These are phyloP conservation scores for Collichthys lucidus DNA, from an alignment of 2,113 vertebrate genomes.

Conservation along the genomic window DNA sequence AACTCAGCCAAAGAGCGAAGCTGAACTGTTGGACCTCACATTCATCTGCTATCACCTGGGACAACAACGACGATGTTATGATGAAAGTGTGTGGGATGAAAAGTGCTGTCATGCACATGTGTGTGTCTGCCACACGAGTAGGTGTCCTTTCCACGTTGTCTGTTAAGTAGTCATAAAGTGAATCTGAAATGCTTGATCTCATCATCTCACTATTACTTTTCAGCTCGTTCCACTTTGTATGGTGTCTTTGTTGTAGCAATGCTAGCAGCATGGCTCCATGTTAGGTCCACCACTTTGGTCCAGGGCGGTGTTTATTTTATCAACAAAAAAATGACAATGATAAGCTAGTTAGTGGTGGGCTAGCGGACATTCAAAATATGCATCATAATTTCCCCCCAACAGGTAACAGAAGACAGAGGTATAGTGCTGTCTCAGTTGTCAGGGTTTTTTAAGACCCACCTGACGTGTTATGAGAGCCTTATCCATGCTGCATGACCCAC, in stretches of 20 bases:
- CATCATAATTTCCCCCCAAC: too few species aligned
- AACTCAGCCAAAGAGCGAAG: conserved; percentile 10
- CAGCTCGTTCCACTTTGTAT: background rate
- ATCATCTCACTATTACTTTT: background rate
- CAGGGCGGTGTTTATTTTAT: background rate
- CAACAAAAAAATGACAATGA: too few species aligned
- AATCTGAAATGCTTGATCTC: background rate
- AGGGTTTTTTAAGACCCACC: too few species aligned
- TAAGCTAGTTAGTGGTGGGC: too few species aligned
- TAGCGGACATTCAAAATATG: too few species aligned
- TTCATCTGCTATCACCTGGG: conserved; percentile 48
- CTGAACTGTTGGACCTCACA: conserved; percentile 47
- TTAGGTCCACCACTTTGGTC: background rate
- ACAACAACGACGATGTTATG: background rate
- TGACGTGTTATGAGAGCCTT: too few species aligned
- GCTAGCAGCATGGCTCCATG: background rate
- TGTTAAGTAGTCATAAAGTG: background rate
- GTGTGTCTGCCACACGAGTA: background rate
- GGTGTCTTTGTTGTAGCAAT: background rate
- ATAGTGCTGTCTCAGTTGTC: too few species aligned
- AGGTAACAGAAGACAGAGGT: too few species aligned
- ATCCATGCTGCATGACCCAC: too few species aligned
- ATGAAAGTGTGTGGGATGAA: conserved; percentile 8
- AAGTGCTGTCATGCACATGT: background rate
- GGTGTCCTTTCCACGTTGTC: background rate